phyloP scores from a whole-genome alignment of 2,888 invertebrate genomes.

The Pachycephus smyrnensis region DNA sequence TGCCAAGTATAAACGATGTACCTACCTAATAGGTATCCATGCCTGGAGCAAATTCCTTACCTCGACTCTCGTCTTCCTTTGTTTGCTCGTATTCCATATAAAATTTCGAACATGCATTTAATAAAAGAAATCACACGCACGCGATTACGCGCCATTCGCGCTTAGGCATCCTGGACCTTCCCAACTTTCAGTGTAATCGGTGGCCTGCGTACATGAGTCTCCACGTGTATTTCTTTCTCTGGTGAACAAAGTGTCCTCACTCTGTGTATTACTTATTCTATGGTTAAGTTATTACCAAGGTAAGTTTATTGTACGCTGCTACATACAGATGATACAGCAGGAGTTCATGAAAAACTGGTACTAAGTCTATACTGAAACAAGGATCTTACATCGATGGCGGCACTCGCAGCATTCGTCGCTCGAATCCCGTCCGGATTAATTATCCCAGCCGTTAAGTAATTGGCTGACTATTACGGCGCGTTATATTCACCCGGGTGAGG shows the following conservation, averaged over 20 bases:
- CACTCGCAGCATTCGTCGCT: constrained; percentile 3
- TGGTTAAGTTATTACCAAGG: neutral
- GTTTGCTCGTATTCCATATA: constrained; percentile 28
- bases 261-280: neutral
- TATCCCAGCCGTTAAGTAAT: constrained; percentile 63
- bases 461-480: constrained; percentile 63
- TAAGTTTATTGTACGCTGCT: neutral
- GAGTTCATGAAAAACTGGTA: neutral
- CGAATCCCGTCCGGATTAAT: constrained; percentile 46
- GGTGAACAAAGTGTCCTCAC: neutral
- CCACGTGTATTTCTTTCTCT: constrained; percentile 1
- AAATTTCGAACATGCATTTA: constrained; percentile 34
- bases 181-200: constrained; percentile 2
- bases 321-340: neutral
- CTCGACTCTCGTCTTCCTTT: constrained; percentile 29
- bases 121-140: constrained; percentile 45
- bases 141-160: constrained; percentile 9
- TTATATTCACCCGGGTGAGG: constrained; percentile 58
- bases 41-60: constrained; percentile 61
- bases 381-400: neutral
- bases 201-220: neutral
- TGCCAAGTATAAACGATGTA: constrained; percentile 62
- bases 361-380: neutral
- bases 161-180: constrained; percentile 1
- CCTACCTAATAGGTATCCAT: constrained; percentile 63